Evolutionary conservation across 2,888 invertebrate species (phyloP), one percentile per base, ranked within the genome.

Genomic region (Falcaria lacertinaria): DNA sequence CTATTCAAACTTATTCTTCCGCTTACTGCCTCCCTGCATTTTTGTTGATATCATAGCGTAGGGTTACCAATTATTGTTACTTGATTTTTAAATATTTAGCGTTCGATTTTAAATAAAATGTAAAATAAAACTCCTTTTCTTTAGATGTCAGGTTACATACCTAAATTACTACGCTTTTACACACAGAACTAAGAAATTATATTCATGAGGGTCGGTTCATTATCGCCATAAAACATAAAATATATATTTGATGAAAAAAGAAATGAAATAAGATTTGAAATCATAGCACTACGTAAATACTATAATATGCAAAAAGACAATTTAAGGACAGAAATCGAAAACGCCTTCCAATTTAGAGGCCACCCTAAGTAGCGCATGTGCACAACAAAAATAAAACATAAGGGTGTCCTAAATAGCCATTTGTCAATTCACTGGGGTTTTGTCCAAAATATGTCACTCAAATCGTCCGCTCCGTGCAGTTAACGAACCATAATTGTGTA

Each of bases 401-500:
- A 67, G 69, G 66, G 54, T 55, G 53, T 44, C 55, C 48, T 60
- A 57, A 66, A 66, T 60, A 59, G 48, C 51, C 47, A 52, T 55
- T 67, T 66, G 59, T 62, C 48, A 52, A 65, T 67, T 58, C 68
- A 52, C 65, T 63, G 65, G 76, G 74, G 64, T 55, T 45, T 64
- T 49, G 39, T 52, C 61, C 61, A 69, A 72, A 80, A 73, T 77
- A 75, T 76, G 78, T 70, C 65, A 56, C 50, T 54, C 54, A 52
- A 37, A 52, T 64, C 60, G 67, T 57, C 66, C 65, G 53, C 57
- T 56, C 50, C 60, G 55, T 43, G 51, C 60, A 73, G 75, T 77
- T 83, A 87, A 87, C 82, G 86, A 86, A 85, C 74, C 85, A 62
- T 81, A 77, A 82, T 87, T 87, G 83, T 83, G 64, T 52, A 66